phyloP scores from a whole-genome alignment of 30 jellyfish, hydroid and myxozoan genomes.

The Morbakka virulenta region DNA sequence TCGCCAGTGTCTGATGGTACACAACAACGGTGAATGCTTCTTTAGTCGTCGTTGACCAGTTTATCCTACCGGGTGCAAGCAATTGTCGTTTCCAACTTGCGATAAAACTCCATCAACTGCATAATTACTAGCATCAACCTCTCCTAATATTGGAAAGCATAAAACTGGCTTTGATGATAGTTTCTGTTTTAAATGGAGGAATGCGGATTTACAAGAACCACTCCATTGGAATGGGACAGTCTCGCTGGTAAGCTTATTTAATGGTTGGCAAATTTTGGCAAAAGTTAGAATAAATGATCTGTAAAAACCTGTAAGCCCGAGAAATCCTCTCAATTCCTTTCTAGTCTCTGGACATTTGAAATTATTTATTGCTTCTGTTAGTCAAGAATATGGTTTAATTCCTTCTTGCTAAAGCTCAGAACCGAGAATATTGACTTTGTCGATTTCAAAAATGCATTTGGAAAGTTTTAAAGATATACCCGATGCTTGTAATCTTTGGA shows the following conservation, averaged over 20 bases:
- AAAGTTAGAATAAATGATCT: no score
- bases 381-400: slow-evolving; percentile 35
- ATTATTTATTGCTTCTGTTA: slow-evolving; percentile 16
- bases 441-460: no score
- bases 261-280: slow-evolving; percentile 8
- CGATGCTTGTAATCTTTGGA: no score
- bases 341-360: slow-evolving; percentile 4
- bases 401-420: slow-evolving; percentile 30
- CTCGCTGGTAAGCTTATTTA: slow-evolving; percentile 1
- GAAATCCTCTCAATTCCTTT: no score
- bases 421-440: slow-evolving; percentile 33
- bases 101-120: slow-evolving; percentile 34
- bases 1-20: slow-evolving; percentile 28
- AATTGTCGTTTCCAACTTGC: neutral
- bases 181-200: neutral
- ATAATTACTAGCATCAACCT: slow-evolving; percentile 22
- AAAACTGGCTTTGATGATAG: slow-evolving; percentile 14
- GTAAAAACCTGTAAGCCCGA: no score
- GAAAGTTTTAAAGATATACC: no score
- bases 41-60: slow-evolving; percentile 26
- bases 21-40: slow-evolving; percentile 25
- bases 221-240: slow-evolving; percentile 3
- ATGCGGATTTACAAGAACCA: slow-evolving; percentile 3
- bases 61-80: slow-evolving; percentile 6
- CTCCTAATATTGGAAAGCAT: neutral